Evolutionary conservation across 1,140 invertebrate genomes (phyloP), one percentile per base, ranked within the genome.

Genomic region (Neomicropteryx cornuta): DNA sequence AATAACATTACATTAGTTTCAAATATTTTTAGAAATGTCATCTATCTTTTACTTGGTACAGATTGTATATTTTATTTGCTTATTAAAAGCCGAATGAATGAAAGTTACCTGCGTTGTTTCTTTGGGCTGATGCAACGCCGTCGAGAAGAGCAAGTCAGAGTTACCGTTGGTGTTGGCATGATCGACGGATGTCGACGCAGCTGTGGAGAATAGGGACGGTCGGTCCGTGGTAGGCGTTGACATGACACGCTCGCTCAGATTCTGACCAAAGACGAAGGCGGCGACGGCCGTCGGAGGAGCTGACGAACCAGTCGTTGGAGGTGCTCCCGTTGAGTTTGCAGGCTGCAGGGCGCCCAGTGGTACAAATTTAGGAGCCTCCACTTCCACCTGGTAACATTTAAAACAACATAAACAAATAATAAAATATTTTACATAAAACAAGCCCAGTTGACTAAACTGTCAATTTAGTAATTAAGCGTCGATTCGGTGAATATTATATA

Each of bases 191-290:
- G 52, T 52, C 36, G 62, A 49, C 40, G 58, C 54, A 18, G 56
- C 55, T 50, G 58, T 61, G n/a, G n/a, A n/a, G n/a, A n/a, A n/a
- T n/a, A n/a, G n/a, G n/a, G n/a, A n/a, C n/a, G n/a, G n/a, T n/a
- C n/a, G n/a, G 38, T 59, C 60, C 5, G 59, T 45, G 45, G 45
- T 51, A 40, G 59, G 59, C 38, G 53, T 53, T 22, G 59, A 55
- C 4, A 81, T 68, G 13, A 87, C 87, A 45, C 87, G 71, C 46
- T 90, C 86, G 56, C 87, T 81, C 23, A 94, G 68, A 66, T 91
- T 91, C 54, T 91, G 85, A n/a, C 89, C 89, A 65, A 94, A 94
- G 4, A 94, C 79, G 71, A 91, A 92, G 33, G 75, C 75, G 20
- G 72, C 55, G 13, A 60, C 56, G 20, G 55, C 55, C 10, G 54